These are phyloP conservation scores for fruit fly (Drosophila melanogaster) DNA, from an alignment of 1,140 invertebrate genomes.

Conservation along the genomic window DNA sequence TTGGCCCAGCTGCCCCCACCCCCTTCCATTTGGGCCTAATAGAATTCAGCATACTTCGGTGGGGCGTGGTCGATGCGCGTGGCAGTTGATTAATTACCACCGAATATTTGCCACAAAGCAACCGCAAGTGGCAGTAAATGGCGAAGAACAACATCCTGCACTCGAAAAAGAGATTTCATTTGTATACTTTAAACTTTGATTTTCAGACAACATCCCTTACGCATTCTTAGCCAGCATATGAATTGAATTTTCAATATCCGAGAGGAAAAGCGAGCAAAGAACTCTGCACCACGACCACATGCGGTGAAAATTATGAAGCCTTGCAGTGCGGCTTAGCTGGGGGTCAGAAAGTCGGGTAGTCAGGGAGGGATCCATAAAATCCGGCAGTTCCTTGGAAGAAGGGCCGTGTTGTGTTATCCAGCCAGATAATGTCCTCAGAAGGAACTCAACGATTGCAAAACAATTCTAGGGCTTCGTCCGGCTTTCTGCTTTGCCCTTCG, in stretches of 20 bases:
- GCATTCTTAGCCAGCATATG: constrained; percentile 6
- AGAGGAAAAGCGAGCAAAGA: constrained; percentile 26
- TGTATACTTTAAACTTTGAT: no score
- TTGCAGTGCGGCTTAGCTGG: constrained; percentile 56
- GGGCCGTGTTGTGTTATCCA: constrained; percentile 5
- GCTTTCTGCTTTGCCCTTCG: constrained; percentile 43
- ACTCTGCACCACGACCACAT: constrained; percentile 51
- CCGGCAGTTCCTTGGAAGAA: constrained; percentile 9
- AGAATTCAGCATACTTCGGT: constrained; percentile 29
- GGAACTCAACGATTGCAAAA: constrained; percentile 60
- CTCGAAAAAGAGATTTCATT: background rate
- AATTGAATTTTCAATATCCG: constrained; percentile 39
- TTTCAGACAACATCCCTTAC: no score
- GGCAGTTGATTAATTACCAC: constrained; percentile 60
- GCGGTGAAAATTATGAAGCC: constrained; percentile 76
- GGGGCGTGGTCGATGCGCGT: constrained; percentile 30
- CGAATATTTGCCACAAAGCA: constrained; percentile 37
- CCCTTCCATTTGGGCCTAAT: constrained; percentile 22
- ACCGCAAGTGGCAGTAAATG: constrained; percentile 9
- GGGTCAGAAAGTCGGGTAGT: constrained; percentile 1
- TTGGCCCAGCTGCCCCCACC: constrained; percentile 47
- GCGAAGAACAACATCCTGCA: background rate
- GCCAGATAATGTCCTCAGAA: constrained; percentile 44
- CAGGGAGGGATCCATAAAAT: constrained; percentile 20
- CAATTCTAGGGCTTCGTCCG: constrained; percentile 67